These are phyloP conservation scores for Montipora capricornis DNA, from an alignment of 64 coral and sea anemone species.

Conservation along the genomic window DNA sequence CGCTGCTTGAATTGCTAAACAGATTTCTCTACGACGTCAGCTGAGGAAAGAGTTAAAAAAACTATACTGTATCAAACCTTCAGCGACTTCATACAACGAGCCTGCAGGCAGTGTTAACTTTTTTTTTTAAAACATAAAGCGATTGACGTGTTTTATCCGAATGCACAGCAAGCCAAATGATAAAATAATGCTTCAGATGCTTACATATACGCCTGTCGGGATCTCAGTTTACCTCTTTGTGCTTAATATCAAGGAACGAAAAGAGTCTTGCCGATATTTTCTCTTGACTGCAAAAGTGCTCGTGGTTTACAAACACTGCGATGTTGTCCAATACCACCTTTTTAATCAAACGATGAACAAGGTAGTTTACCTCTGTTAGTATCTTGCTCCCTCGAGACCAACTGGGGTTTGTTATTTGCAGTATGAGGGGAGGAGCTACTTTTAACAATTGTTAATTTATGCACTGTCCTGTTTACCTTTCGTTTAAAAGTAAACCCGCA, in stretches of 20 bases:
- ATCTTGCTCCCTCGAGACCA: conserved; percentile 18
- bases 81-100: neutral
- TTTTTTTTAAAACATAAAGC: neutral
- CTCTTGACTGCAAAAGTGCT: neutral
- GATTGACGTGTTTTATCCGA: conserved; percentile 4
- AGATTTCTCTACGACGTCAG: conserved; percentile 4
- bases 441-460: conserved; percentile 52
- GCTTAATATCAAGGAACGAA: neutral
- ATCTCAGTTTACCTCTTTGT: conserved; percentile 30
- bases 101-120: neutral
- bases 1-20: conserved; percentile 9
- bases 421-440: conserved; percentile 30
- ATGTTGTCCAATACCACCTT: neutral
- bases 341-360: neutral
- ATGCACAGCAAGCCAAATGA: conserved; percentile 22
- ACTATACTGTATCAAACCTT: neutral
- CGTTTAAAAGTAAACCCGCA: neutral
- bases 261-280: neutral
- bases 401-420: conserved; percentile 1
- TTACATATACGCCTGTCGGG: conserved; percentile 16
- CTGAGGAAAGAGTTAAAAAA: conserved; percentile 18
- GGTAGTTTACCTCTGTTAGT: neutral
- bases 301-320: neutral
- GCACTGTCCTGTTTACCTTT: conserved; percentile 19
- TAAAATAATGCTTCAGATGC: neutral